These are phyloP conservation scores for Capra hircus DNA, from an alignment of 2,113 vertebrate genomes.

Conservation along the genomic window DNA sequence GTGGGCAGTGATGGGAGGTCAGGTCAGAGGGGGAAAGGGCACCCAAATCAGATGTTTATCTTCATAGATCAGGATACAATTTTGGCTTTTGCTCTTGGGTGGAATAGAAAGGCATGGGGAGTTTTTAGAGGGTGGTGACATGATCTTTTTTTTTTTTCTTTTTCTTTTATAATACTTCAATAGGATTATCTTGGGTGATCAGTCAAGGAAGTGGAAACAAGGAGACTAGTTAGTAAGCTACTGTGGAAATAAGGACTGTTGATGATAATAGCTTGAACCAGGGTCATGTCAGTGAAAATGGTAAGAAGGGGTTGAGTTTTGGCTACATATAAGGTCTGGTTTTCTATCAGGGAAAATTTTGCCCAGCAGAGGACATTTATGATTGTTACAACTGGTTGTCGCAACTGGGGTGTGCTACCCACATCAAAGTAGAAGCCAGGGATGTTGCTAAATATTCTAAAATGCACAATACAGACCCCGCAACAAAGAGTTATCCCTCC, in stretches of 20 bases:
- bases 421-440: background rate
- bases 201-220: background rate
- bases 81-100: background rate
- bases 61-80: background rate
- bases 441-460: background rate
- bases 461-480: background rate
- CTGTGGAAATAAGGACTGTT: background rate
- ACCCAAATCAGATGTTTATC: background rate
- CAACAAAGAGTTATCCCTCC: background rate
- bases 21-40: accelerated
- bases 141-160: background rate
- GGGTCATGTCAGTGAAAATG: background rate
- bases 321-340: background rate
- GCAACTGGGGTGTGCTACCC: background rate
- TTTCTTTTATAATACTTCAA: background rate
- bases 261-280: background rate
- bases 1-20: background rate
- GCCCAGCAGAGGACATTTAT: background rate
- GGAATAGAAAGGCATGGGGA: background rate
- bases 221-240: background rate
- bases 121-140: background rate
- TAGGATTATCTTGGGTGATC: background rate
- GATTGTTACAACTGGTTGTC: background rate
- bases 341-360: background rate
- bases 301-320: background rate